Evolutionary conservation across 2,113 vertebrate genomes (phyloP).

Genomic region (Eonycteris spelaea): DNA sequence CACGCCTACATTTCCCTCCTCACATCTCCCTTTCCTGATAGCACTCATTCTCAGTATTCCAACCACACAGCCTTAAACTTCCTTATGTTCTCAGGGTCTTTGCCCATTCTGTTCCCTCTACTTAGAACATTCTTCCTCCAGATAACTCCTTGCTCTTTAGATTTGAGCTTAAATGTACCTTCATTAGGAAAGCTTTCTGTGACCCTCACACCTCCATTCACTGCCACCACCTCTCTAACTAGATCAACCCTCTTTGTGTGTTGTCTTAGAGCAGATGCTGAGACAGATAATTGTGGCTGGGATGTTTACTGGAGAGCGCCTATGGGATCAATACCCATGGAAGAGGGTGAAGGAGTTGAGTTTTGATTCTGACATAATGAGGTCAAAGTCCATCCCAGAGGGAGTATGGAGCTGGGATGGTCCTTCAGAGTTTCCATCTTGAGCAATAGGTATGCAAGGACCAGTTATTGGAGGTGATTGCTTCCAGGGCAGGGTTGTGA

Average conservation of each 20-base stretch:
- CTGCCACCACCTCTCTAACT: background rate
- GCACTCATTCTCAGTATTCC: background rate
- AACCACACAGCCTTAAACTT: background rate
- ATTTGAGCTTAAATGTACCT: background rate
- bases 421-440: background rate
- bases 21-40: background rate
- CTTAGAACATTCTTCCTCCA: background rate
- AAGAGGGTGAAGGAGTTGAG: background rate
- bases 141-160: background rate
- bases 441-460: background rate
- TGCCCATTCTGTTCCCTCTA: background rate
- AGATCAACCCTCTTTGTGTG: background rate
- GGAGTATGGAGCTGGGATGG: background rate
- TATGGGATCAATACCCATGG: no score
- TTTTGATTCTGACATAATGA: background rate
- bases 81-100: background rate
- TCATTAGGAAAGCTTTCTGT: background rate
- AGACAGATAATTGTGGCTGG: background rate
- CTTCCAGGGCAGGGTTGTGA: background rate
- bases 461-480: background rate
- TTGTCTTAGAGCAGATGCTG: background rate
- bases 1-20: rapidly evolving
- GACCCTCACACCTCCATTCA: background rate
- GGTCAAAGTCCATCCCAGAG: background rate
- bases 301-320: background rate